Evolutionary conservation across 1,140 invertebrate genomes (phyloP).

Genomic region (Ctenoplectra terminalis): DNA sequence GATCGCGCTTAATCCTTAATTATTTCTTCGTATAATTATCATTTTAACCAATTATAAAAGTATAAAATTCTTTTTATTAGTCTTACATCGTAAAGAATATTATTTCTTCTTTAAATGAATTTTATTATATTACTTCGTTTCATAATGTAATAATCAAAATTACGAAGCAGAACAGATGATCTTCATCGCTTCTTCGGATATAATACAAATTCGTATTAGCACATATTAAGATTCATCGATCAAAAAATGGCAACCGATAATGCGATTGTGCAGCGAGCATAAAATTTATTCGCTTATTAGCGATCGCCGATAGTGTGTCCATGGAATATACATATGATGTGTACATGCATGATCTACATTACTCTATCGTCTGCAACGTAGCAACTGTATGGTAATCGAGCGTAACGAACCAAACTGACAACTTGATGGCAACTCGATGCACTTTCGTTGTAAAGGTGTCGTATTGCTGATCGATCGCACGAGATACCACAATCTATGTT

Average conservation of each 20-base stretch:
- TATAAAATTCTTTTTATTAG: too few species aligned
- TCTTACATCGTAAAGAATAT: too few species aligned
- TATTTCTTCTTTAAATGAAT: too few species aligned
- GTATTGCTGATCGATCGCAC: conserved; percentile 33
- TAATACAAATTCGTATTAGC: neutral
- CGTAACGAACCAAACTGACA: conserved; percentile 44
- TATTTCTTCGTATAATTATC: too few species aligned
- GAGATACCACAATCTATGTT: neutral
- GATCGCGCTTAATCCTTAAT: too few species aligned
- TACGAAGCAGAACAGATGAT: neutral
- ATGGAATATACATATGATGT: neutral
- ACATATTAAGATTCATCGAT: neutral
- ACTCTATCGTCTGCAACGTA: neutral
- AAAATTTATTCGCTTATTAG: conserved; percentile 16
- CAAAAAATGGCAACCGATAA: neutral
- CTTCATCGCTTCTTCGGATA: neutral
- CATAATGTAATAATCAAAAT: too few species aligned
- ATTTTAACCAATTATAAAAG: too few species aligned
- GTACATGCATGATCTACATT: conserved; percentile 11
- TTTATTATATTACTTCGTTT: neutral
- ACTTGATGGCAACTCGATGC: conserved; percentile 43
- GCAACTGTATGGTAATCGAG: conserved; percentile 48
- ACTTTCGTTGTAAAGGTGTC: conserved; percentile 33
- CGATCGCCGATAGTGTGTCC: neutral
- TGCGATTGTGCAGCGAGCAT: neutral